Conservation (phyloP, 2,888 invertebrate species). For the Vanessa cardui region DNA sequence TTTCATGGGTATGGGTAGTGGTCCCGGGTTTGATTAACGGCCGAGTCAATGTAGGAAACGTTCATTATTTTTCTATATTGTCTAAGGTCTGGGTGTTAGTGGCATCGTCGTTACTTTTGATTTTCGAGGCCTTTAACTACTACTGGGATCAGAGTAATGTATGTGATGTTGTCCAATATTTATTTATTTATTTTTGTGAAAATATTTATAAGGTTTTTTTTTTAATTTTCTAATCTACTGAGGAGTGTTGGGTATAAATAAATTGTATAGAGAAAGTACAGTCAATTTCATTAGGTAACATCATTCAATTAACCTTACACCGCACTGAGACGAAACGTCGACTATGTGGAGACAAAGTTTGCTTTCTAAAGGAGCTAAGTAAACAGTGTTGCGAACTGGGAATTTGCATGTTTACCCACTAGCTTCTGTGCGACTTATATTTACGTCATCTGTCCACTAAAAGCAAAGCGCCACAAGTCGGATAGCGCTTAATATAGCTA, state of each 20-base stretch:
- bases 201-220: no score
- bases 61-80: no score
- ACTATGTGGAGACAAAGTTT: slow-evolving; percentile 60
- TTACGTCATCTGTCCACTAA: slow-evolving; percentile 13
- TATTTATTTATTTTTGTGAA: no score
- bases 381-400: slow-evolving; percentile 67
- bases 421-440: slow-evolving; percentile 27
- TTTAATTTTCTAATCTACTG: no score
- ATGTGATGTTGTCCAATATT: no score
- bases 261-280: slow-evolving; percentile 5
- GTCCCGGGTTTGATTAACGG: no score
- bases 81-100: no score
- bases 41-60: no score
- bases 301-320: slow-evolving; percentile 61
- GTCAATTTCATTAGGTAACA: slow-evolving; percentile 26
- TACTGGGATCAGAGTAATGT: no score
- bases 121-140: no score
- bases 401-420: slow-evolving; percentile 65
- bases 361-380: slow-evolving; percentile 57
- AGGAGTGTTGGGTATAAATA: slow-evolving; percentile 13
- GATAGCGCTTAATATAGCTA: background rate
- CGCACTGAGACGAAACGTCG: slow-evolving; percentile 58
- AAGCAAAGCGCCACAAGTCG: background rate
- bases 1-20: no score
- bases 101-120: no score